Evolutionary conservation across 2,113 vertebrate genomes (phyloP).

Genomic region (Bolborhynchus lineola): DNA sequence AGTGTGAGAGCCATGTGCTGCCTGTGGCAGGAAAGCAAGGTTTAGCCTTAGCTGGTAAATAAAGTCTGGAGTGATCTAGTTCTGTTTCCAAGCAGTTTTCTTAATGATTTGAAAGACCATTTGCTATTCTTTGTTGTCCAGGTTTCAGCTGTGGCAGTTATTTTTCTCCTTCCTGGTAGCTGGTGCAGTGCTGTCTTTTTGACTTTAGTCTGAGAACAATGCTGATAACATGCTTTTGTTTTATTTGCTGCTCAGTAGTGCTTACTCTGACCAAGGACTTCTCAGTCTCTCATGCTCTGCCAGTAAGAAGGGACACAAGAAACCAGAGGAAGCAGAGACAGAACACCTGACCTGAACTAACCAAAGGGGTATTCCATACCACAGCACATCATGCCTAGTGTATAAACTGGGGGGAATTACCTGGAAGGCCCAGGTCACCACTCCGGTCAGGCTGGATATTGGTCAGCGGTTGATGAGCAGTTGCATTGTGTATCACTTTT

Average conservation of each 20-base stretch:
- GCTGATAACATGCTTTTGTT: not conserved
- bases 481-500: not conserved
- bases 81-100: not conserved
- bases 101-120: not conserved
- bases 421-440: not conserved
- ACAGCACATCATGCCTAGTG: not conserved
- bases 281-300: not conserved
- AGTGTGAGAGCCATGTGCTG: not conserved
- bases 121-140: not conserved
- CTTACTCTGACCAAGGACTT: not conserved
- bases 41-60: not conserved
- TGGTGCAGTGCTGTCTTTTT: not conserved
- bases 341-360: not conserved
- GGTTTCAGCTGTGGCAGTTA: not conserved
- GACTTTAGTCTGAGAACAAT: not conserved
- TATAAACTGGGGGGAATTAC: not conserved
- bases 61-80: not conserved
- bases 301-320: not conserved
- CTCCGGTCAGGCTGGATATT: rapidly evolving
- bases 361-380: not conserved
- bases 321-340: not conserved
- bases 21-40: not conserved
- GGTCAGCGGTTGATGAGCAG: not conserved
- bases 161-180: not conserved
- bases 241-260: not conserved